Evolutionary conservation across 2,888 invertebrate genomes (phyloP), one percentile per base, ranked within the genome.

Genomic region (Amorpha juglandis): DNA sequence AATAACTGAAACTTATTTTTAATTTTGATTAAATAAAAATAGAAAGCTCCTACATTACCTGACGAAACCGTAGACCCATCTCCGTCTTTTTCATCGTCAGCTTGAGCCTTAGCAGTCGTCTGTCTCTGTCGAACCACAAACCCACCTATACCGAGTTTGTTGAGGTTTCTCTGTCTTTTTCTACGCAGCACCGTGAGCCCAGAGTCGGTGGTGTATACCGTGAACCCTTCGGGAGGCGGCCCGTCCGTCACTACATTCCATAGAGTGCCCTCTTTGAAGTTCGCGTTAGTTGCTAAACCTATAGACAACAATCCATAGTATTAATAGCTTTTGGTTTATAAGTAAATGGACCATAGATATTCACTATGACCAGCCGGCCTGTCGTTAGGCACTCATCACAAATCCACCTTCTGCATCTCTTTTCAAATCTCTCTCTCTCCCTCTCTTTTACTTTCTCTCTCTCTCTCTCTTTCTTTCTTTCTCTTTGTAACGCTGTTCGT

Each of bases 91-190:
- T 90, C 89, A 52, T 91, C 89, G 48, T 90, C 86, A 1, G 84
- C 81, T 75, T 88, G 86, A 67, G 86, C 83, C 71, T 89, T 87
- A 55, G 87, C 73, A 1, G 87, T 88, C 6, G 86, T 82, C 76
- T 92, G 92, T 71, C 97, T 94, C 80, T 96, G 94, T 78, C 97
- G 94, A 71, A 97, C 98, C 68, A 96, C 95, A 82, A 98, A 98
- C 0, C 98, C 98, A 6, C 98, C 98, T 69, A 98, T 98, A 7
- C 95, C 96, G 47, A 98, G 93, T 86, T 98, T 98, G 82, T 98
- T 97, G 51, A 98, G 90, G 88, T 98, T 98, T 63, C 98, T 93
- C 83, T 98, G 98, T 62, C 98, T 94, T 86, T 98, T 98, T 69
- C 97, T 95, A 67, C 97, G 93, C 68, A 98, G 88, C 53, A 98